These are phyloP conservation scores for Discoglossus pictus DNA, from an alignment of 2,797 vertebrate species.

Conservation along the genomic window DNA sequence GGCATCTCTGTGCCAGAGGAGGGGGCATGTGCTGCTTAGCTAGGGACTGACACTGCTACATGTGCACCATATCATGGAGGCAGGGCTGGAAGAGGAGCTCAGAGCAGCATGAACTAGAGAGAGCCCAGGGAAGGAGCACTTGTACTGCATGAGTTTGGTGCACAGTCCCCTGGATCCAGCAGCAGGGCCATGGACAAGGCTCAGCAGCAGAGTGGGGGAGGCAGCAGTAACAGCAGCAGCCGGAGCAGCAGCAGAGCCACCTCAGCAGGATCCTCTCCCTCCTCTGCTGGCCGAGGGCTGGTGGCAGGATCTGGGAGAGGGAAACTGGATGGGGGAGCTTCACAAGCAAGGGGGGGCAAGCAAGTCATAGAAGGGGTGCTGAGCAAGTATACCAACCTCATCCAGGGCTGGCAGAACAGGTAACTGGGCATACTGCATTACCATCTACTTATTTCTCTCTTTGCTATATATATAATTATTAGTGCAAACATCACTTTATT, in stretches of 20 bases:
- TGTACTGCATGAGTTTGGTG: slow-evolving; percentile 13
- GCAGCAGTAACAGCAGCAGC: slow-evolving; percentile 62
- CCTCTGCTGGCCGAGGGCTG: slow-evolving; percentile 56
- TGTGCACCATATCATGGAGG: slow-evolving; percentile 21
- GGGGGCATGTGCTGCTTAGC: slow-evolving; percentile 3
- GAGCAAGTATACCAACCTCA: slow-evolving; percentile 97
- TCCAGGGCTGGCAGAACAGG: slow-evolving; percentile 98
- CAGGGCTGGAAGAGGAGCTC: slow-evolving; percentile 13
- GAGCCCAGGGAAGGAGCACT: slow-evolving; percentile 11
- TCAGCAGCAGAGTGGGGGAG: slow-evolving; percentile 52
- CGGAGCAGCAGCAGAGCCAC: slow-evolving; percentile 71
- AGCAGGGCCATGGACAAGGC: slow-evolving; percentile 66
- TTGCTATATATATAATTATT: too few relatives aligned
- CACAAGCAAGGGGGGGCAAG: slow-evolving; percentile 56
- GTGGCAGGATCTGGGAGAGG: slow-evolving; percentile 50
- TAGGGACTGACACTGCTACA: slow-evolving; percentile 23
- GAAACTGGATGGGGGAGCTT: slow-evolving; percentile 31
- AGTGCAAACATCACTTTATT: too few relatives aligned
- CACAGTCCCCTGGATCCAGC: slow-evolving; percentile 7
- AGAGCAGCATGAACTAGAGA: slow-evolving; percentile 19
- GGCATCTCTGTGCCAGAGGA: slow-evolving; percentile 13
- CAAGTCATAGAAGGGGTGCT: slow-evolving; percentile 86
- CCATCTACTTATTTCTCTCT: too few relatives aligned
- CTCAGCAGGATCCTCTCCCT: slow-evolving; percentile 69
- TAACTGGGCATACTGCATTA: slow-evolving; percentile 60